Percentiles rank a stretch among this genome's conserved stretches.
Evolutionary conservation across 2,113 vertebrate species (phyloP).

Genomic region (Bubo bubo): DNA sequence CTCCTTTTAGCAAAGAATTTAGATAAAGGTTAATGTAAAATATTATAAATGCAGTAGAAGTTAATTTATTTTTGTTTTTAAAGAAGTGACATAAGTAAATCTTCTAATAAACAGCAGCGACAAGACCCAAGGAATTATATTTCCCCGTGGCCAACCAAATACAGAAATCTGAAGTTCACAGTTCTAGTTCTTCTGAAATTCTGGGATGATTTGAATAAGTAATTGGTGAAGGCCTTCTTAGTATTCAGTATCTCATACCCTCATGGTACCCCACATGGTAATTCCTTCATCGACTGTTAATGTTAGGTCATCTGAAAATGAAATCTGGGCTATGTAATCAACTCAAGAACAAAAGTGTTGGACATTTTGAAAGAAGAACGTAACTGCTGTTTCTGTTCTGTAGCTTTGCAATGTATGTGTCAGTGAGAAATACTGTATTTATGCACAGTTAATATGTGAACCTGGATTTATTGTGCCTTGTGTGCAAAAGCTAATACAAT

Average conservation of each 20-base stretch:
- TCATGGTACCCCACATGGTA: neutral
- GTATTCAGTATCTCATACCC: neutral
- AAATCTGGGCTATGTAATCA: neutral
- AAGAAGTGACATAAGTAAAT: neutral
- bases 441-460: neutral
- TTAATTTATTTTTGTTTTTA: neutral
- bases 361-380: neutral
- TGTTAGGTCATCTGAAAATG: neutral
- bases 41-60: neutral
- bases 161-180: neutral
- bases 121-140: neutral
- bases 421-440: neutral
- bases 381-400: neutral
- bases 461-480: slow-evolving; percentile 36
- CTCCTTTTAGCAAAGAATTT: neutral
- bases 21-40: neutral
- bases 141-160: neutral
- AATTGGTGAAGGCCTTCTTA: neutral
- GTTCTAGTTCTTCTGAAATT: neutral
- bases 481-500: neutral
- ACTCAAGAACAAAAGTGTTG: neutral
- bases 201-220: neutral
- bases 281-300: neutral
- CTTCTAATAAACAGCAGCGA: neutral
- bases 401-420: neutral